Evolutionary conservation across 2,888 invertebrate genomes (phyloP).

Genomic region (Dryocosmus kuriphilus): DNA sequence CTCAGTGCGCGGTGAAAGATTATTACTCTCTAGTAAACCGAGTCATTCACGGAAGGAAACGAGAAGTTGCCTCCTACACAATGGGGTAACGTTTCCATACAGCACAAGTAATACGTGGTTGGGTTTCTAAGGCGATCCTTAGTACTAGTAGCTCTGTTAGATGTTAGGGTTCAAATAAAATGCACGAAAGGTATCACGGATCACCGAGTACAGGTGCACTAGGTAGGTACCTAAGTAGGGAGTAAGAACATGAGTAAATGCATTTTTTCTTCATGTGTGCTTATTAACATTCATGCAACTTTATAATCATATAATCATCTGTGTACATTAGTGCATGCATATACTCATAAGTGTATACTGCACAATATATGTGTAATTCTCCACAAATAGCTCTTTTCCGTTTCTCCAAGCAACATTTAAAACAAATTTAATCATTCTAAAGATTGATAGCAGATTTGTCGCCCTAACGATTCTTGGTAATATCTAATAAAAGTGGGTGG

Average conservation of each 20-base stretch:
- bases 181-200: slow-evolving; percentile 3
- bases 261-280: neutral
- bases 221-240: neutral
- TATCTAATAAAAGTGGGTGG: too few species aligned
- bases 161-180: neutral
- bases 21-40: neutral
- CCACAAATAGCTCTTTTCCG: too few species aligned
- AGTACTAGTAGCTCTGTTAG: neutral
- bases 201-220: neutral
- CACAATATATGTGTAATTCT: too few species aligned
- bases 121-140: slow-evolving; percentile 13
- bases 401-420: too few species aligned
- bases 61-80: slow-evolving; percentile 12
- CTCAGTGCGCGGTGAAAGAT: neutral
- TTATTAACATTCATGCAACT: too few species aligned
- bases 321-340: too few species aligned
- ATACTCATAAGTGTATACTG: too few species aligned
- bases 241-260: slow-evolving; percentile 3
- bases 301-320: too few species aligned
- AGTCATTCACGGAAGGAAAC: slow-evolving; percentile 2
- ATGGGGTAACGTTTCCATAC: slow-evolving; percentile 19
- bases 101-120: slow-evolving; percentile 9
- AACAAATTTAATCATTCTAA: too few species aligned
- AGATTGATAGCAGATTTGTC: too few species aligned
- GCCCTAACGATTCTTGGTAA: too few species aligned